Percentiles rank a stretch among this genome's conserved stretches.
These are phyloP conservation scores for Caenorhabditis imperialis DNA, from an alignment of 2,888 invertebrate genomes.

Conservation along the genomic window DNA sequence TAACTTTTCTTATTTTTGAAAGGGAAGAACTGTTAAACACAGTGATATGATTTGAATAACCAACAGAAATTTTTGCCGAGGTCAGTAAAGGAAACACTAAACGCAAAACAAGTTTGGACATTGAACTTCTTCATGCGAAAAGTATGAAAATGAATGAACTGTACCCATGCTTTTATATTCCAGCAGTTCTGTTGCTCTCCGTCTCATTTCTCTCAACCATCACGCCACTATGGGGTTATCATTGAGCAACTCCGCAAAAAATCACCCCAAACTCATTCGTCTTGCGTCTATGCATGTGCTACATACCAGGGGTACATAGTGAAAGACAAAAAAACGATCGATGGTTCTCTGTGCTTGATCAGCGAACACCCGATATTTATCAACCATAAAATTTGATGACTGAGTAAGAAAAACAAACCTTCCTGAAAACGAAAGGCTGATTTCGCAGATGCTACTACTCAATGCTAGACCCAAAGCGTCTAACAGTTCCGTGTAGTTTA, in stretches of 20 bases:
- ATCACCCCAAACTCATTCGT: slow-evolving; percentile 47
- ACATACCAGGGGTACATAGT: slow-evolving; percentile 1
- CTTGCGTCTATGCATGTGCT: slow-evolving; percentile 34
- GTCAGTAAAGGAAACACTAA: no score
- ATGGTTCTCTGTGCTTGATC: slow-evolving; percentile 48
- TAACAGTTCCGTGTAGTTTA: slow-evolving; percentile 41
- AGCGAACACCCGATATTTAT: slow-evolving; percentile 30
- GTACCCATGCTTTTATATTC: slow-evolving; percentile 45
- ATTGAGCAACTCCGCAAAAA: slow-evolving; percentile 22
- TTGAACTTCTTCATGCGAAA: no score
- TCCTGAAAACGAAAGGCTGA: slow-evolving; percentile 32
- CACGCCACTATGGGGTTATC: slow-evolving; percentile 48
- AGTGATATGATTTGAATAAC: no score
- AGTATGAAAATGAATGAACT: no score
- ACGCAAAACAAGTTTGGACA: background rate
- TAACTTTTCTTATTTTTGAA: no score
- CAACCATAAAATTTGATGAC: no score
- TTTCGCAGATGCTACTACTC: slow-evolving; percentile 36
- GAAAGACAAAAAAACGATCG: slow-evolving; percentile 5
- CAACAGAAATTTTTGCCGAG: no score
- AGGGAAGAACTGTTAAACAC: no score
- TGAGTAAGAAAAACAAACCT: slow-evolving; percentile 13
- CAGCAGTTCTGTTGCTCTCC: slow-evolving; percentile 30
- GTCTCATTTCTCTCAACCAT: slow-evolving; percentile 40
- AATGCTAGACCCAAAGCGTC: slow-evolving; percentile 33